Evolutionary conservation across 2,888 invertebrate genomes (phyloP).

Genomic region (Polymixis flavicincta): DNA sequence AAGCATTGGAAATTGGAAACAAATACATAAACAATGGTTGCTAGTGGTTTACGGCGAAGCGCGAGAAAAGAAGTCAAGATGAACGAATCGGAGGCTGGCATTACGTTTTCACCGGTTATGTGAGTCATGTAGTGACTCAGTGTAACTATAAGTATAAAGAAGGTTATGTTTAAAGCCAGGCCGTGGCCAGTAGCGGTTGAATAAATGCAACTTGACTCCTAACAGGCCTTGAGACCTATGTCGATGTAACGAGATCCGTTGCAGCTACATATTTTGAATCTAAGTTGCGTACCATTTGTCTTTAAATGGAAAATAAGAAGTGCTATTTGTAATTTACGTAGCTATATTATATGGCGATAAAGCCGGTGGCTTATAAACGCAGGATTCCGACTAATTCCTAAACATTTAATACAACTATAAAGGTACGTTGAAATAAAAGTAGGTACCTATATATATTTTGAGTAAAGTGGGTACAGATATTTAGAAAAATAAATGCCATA

Average conservation of each 20-base stretch:
- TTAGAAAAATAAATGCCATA: not conserved
- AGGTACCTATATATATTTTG: not conserved
- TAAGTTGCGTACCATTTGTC: constrained; percentile 2
- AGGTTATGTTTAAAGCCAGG: constrained; percentile 50
- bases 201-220: constrained; percentile 71
- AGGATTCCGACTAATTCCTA: not conserved
- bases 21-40: constrained; percentile 35
- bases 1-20: constrained; percentile 41
- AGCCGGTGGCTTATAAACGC: not conserved
- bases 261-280: constrained; percentile 36
- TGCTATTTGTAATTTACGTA: not conserved
- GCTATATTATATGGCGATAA: not conserved
- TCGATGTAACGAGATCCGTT: constrained; percentile 62
- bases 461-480: not conserved
- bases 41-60: constrained; percentile 62
- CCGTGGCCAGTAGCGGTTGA: constrained; percentile 43
- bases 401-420: not conserved
- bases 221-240: constrained; percentile 77
- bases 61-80: constrained; percentile 59
- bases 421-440: not conserved
- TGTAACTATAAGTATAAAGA: constrained; percentile 50
- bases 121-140: constrained; percentile 75
- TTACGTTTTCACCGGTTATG: constrained; percentile 70
- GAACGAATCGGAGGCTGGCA: constrained; percentile 66
- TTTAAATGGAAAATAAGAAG: not conserved